phyloP scores from a whole-genome alignment of 2,888 invertebrate species.

The Girardia tigrina region DNA sequence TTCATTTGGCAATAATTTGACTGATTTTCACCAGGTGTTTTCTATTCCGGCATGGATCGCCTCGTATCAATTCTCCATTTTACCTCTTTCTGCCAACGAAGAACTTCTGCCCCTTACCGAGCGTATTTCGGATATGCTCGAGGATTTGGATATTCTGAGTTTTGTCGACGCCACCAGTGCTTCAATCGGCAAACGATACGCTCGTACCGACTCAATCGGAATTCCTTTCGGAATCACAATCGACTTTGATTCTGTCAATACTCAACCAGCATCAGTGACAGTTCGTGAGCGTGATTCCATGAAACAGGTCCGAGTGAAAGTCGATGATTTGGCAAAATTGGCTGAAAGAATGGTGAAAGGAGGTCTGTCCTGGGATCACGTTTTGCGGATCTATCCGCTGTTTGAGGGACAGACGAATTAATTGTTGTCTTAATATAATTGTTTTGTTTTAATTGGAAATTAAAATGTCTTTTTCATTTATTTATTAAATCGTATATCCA shows the following conservation, averaged over 20 bases:
- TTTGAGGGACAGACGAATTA: slow-evolving; percentile 55
- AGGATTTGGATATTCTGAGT: slow-evolving; percentile 51
- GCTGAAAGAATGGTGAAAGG: slow-evolving; percentile 59
- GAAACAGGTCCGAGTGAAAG: slow-evolving; percentile 58
- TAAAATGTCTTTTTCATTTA: no score
- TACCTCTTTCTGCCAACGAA: slow-evolving; percentile 76
- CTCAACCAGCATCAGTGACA: slow-evolving; percentile 70
- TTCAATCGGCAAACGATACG: slow-evolving; percentile 87
- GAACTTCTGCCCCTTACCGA: slow-evolving; percentile 77
- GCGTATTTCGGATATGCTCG: not conserved
- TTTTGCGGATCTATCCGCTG: slow-evolving; percentile 68
- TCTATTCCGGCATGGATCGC: slow-evolving; percentile 77
- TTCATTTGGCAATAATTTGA: not conserved
- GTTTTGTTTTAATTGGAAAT: no score
- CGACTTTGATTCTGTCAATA: slow-evolving; percentile 83
- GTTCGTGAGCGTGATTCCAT: slow-evolving; percentile 83
- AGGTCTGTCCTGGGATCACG: slow-evolving; percentile 64
- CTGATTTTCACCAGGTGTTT: slow-evolving; percentile 58
- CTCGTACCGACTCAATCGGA: slow-evolving; percentile 79
- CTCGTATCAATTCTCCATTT: slow-evolving; percentile 85
- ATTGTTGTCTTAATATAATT: not conserved
- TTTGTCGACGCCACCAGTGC: slow-evolving; percentile 64
- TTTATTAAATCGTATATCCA: no score
- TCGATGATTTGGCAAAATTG: not conserved
- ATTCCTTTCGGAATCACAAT: slow-evolving; percentile 94